phyloP scores from a whole-genome alignment of 2,888 invertebrate species.

The Trichopoda pennipes region DNA sequence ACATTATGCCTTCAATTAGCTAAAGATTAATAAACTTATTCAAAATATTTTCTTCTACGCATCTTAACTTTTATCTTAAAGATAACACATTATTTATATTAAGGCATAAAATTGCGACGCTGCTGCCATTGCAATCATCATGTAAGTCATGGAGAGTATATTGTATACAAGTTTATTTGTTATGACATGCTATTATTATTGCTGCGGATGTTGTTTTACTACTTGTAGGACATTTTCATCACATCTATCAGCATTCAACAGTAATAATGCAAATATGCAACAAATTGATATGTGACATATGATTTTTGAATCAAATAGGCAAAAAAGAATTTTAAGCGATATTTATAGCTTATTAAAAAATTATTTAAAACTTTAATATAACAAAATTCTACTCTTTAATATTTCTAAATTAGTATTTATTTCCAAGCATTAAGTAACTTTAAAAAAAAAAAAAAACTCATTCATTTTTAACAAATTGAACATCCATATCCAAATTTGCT shows the following conservation, averaged over 20 bases:
- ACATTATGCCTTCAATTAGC: too few species aligned
- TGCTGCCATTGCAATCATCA: conserved; percentile 12
- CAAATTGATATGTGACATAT: conserved; percentile 65
- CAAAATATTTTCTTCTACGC: neutral
- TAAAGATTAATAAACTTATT: neutral
- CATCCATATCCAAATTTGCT: conserved; percentile 24
- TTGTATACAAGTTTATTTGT: conserved; percentile 56
- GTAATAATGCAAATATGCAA: conserved; percentile 10
- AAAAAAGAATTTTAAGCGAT: conserved; percentile 26
- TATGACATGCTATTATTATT: conserved; percentile 61
- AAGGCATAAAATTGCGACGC: conserved; percentile 25
- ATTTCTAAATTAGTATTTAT: neutral
- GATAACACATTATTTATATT: conserved; percentile 7
- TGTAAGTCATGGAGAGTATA: conserved; percentile 34
- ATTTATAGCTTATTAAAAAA: conserved; percentile 43
- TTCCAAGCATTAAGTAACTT: too few species aligned
- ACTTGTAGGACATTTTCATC: conserved; percentile 37
- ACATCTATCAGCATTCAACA: conserved; percentile 30
- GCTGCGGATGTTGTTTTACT: conserved; percentile 15
- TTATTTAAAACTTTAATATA: conserved; percentile 30
- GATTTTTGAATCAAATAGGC: conserved; percentile 43
- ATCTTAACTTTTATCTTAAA: conserved; percentile 1
- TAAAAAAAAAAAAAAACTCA: too few species aligned
- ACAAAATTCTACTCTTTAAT: too few species aligned
- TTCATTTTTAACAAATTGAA: neutral